phyloP scores from a whole-genome alignment of 2,113 vertebrate genomes.

The Microcebus griseorufus region DNA sequence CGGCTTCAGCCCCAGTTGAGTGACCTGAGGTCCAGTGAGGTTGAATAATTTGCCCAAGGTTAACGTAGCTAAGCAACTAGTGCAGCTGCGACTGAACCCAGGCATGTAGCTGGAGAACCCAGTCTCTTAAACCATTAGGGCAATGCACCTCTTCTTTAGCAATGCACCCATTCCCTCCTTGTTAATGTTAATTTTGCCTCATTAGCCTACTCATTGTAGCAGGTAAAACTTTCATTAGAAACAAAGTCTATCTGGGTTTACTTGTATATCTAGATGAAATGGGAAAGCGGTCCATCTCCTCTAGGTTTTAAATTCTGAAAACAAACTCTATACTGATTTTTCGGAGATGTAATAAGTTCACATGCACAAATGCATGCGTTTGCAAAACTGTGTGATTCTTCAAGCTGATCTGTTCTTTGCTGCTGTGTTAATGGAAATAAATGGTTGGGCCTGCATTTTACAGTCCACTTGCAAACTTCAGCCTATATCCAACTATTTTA shows the following conservation, averaged over 20 bases:
- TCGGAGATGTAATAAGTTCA: not conserved
- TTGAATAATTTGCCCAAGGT: not conserved
- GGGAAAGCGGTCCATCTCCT: not conserved
- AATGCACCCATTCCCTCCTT: not conserved
- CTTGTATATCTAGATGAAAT: not conserved
- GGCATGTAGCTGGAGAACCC: not conserved
- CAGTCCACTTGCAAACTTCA: not conserved
- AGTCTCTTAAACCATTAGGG: not conserved
- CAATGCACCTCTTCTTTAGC: not conserved
- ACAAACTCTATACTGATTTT: not conserved
- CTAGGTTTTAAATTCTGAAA: slow-evolving; percentile 4
- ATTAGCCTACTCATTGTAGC: not conserved
- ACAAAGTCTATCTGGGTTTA: not conserved
- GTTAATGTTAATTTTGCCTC: not conserved
- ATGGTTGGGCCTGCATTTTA: not conserved
- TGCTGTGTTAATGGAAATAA: slow-evolving; percentile 59
- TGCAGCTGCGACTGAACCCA: not conserved
- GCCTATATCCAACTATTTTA: slow-evolving; percentile 5
- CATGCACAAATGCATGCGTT: not conserved
- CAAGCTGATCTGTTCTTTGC: slow-evolving; percentile 33
- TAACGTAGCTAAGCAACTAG: not conserved
- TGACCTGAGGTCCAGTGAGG: not conserved
- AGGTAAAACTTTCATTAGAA: slow-evolving; percentile 1
- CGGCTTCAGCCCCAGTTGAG: not conserved
- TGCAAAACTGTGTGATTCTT: slow-evolving; percentile 35